These are phyloP conservation scores for Liodrosophila aerea DNA, from an alignment of 2,888 invertebrate genomes.

Conservation along the genomic window DNA sequence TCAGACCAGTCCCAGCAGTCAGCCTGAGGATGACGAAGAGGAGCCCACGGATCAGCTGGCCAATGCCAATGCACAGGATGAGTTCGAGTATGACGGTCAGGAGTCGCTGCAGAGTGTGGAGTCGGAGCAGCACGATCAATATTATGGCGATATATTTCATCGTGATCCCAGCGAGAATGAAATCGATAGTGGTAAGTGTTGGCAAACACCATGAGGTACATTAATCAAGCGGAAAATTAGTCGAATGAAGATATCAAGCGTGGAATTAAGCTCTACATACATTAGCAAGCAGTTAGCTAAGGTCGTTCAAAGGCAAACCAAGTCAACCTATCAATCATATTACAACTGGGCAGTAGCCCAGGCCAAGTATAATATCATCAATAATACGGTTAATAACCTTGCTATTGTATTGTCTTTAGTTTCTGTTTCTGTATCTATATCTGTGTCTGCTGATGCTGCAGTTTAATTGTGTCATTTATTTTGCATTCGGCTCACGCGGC, in stretches of 20 bases:
- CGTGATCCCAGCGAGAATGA: constrained; percentile 81
- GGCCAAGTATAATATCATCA: constrained; percentile 28
- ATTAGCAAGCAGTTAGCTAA: constrained; percentile 1
- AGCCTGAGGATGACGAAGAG: constrained; percentile 34
- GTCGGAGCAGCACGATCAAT: constrained; percentile 87
- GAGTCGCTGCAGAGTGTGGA: constrained; percentile 86
- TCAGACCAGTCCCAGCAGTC: constrained; percentile 12
- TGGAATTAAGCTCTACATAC: constrained; percentile 15
- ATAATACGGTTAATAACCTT: constrained; percentile 32
- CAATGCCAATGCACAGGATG: constrained; percentile 48
- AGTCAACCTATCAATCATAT: constrained; percentile 41
- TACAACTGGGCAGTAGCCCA: constrained; percentile 12
- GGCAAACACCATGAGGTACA: constrained; percentile 1
- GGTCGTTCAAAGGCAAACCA: constrained; percentile 6
- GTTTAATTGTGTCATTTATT: constrained; percentile 17
- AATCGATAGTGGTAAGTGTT: constrained; percentile 79
- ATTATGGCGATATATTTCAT: constrained; percentile 84
- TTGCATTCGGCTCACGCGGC: constrained; percentile 46
- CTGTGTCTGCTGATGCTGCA: constrained; percentile 10
- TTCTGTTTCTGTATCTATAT: background rate
- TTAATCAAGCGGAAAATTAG: constrained; percentile 42
- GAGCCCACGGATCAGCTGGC: constrained; percentile 46
- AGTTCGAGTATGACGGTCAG: constrained; percentile 73
- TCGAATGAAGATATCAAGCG: constrained; percentile 31
- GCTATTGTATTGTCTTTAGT: constrained; percentile 14